phyloP scores from a whole-genome alignment of 2,888 invertebrate species.

The Cheilosia variabilis region DNA sequence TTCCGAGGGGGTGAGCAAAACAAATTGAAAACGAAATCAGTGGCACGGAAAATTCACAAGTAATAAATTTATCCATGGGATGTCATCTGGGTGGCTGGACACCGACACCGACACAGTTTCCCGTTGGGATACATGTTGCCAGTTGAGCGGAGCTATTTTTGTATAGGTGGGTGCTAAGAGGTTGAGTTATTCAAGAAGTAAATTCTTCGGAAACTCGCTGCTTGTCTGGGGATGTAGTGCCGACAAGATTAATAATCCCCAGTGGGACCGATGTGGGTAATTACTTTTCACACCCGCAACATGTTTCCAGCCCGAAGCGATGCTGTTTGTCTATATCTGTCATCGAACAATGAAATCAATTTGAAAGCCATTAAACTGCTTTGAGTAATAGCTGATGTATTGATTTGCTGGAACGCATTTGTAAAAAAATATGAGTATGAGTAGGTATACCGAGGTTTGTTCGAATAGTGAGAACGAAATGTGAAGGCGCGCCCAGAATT shows the following conservation, averaged over 20 bases:
- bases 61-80: constrained; percentile 73
- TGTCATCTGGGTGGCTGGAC: constrained; percentile 62
- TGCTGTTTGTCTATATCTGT: constrained; percentile 51
- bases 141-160: constrained; percentile 39
- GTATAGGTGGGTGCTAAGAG: not conserved
- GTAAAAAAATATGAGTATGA: not conserved
- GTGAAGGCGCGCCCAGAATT: not conserved
- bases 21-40: constrained; percentile 77
- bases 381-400: constrained; percentile 36
- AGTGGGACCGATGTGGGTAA: constrained; percentile 32
- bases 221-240: constrained; percentile 12
- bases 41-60: constrained; percentile 79
- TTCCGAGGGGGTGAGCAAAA: constrained; percentile 33
- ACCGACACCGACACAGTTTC: not conserved
- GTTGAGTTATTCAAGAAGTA: constrained; percentile 37
- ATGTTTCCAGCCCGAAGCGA: constrained; percentile 50
- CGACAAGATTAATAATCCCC: constrained; percentile 68
- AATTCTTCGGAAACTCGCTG: constrained; percentile 34
- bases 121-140: constrained; percentile 65
- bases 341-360: constrained; percentile 70
- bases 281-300: constrained; percentile 69
- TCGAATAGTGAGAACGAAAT: not conserved
- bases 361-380: constrained; percentile 43
- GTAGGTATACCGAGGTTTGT: not conserved
- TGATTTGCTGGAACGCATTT: constrained; percentile 1